phyloP scores from a whole-genome alignment of 2,797 vertebrate species.

The Pangasius mekongensis region DNA sequence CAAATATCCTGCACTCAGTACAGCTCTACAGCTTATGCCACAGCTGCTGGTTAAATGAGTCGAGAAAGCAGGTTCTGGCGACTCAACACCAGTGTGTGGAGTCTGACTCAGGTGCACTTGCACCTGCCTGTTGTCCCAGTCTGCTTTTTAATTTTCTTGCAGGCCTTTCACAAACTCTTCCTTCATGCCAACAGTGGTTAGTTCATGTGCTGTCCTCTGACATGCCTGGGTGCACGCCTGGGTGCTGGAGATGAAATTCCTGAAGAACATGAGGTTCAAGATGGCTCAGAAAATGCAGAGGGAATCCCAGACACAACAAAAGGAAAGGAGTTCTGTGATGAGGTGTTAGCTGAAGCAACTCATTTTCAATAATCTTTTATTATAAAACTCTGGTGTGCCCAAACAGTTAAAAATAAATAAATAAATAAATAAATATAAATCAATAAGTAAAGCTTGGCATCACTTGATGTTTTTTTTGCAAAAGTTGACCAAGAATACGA shows the following conservation, averaged over 20 bases:
- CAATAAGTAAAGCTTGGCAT: neutral
- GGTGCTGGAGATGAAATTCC: neutral
- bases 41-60: neutral
- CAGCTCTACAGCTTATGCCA: neutral
- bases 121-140: neutral
- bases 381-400: neutral
- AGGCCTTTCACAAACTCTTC: neutral
- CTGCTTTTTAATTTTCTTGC: neutral
- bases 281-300: too few species aligned
- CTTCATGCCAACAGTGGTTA: neutral
- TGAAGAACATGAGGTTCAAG: neutral
- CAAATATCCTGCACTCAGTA: neutral
- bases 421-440: too few species aligned
- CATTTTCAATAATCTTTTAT: neutral
- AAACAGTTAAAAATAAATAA: neutral
- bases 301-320: neutral
- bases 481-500: neutral
- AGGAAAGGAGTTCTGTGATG: neutral
- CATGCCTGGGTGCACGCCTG: neutral
- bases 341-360: neutral
- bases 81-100: neutral
- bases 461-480: neutral
- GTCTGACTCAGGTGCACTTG: neutral
- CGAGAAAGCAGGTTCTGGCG: neutral
- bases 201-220: neutral